Base-by-base conservation (phyloP, 2,888 invertebrate species). In the Sepiola atlantica region DNA sequence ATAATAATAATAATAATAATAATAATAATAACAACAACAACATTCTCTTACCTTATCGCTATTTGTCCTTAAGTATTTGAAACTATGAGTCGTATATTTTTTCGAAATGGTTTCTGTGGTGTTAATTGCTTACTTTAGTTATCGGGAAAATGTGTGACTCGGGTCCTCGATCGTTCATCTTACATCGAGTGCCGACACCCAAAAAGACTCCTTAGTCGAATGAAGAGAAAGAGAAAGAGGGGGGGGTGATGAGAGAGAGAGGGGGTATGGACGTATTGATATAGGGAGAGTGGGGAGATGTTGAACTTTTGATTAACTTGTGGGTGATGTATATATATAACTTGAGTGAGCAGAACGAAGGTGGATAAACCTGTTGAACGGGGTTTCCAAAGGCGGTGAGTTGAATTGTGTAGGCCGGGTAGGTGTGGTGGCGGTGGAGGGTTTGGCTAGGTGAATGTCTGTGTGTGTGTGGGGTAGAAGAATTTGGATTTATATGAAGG, bases 311-410 rank as follows among this genome's bases (percentile, higher is more conserved):
- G 77, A 77, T 14, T 18, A 16, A n/a, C 24, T 77, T 28, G 28
- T 77, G n/a, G 77, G 77, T 77, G 77, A 77, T 77, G 77, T 77
- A 77, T n/a, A 77, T 77, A 77, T 77, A 77, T 77, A 77, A 21
- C 77, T 77, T n/a, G 18, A 77, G 16, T 18, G n/a, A 16, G 4
- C 12, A n/a, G 14, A 4, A 77, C 14, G 45, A 54, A 45, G 92
- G 92, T n/a, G 92, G 92, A 92, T 54, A 92, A 92, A 92, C 92
- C 92, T 92, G 92, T 92, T 92, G 92, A 21, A 92, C 92, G 35
- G 92, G 92, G 28, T 20, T 28, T 45, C 14, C 16, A 21, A 54
- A 35, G 45, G 45, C 21, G 35, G 54, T 6, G 92, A 92, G 45
- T 45, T 45, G 77, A 77, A 32, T 16, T 32, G 77, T 32, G n/a